Conservation (phyloP, 2,888 invertebrate genomes). For the Scaptomyza flava region DNA sequence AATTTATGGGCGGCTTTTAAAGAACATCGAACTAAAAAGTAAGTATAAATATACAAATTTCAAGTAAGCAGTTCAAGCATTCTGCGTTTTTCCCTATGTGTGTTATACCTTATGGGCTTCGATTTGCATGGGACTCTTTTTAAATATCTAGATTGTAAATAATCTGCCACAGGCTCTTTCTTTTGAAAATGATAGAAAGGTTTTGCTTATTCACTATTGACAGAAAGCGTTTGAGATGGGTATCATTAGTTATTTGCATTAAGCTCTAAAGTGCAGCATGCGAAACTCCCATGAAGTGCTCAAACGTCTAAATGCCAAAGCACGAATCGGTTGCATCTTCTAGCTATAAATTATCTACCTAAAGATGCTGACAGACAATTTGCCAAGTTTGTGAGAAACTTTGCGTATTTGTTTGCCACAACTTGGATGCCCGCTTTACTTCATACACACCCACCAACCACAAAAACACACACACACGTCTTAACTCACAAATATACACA, state of each 20-base stretch:
- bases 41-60: background rate
- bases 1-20: too few relatives aligned
- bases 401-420: slow-evolving; percentile 46
- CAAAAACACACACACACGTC: slow-evolving; percentile 4
- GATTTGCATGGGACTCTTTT: background rate
- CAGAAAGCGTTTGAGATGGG: background rate
- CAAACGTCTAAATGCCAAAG: slow-evolving; percentile 12
- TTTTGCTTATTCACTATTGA: background rate
- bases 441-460: slow-evolving; percentile 2
- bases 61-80: background rate
- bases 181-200: background rate
- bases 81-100: background rate
- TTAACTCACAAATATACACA: slow-evolving; percentile 8
- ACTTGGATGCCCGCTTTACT: slow-evolving; percentile 20
- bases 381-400: slow-evolving; percentile 62
- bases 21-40: too few relatives aligned
- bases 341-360: slow-evolving; percentile 55
- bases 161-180: background rate
- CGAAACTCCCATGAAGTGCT: slow-evolving; percentile 15
- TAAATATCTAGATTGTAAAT: background rate
- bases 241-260: slow-evolving; percentile 29
- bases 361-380: slow-evolving; percentile 75
- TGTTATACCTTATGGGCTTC: background rate
- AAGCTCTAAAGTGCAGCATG: slow-evolving; percentile 16
- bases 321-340: slow-evolving; percentile 24